Evolutionary conservation across 2,113 vertebrate species (phyloP), one percentile per base, ranked within the genome.

Genomic region (Polypterus bichir): DNA sequence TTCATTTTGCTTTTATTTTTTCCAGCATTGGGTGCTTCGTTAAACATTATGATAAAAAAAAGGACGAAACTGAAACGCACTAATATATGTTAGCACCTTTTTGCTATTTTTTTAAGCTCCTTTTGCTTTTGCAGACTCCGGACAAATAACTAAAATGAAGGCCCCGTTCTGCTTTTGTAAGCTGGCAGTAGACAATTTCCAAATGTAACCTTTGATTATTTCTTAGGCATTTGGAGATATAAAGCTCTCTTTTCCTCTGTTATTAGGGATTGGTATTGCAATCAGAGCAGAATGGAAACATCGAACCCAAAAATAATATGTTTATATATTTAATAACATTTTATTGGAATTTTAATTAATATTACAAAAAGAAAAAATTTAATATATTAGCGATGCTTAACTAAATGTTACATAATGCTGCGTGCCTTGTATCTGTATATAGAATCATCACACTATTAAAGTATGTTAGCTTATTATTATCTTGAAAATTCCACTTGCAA

Each of bases 291-390:
- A 58, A 51, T 56, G 56, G 65, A 66, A 53, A 44, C 46, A 61
- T 46, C 8, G 53, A 70, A 72, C 74, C 62, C 63, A 69, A 75
- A 64, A 73, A 68, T 67, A 52, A 7, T 54, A 67, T 72, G 61
- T 70, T 58, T 69, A 76, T 60, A 74, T 78, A 78, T 81, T 78
- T 81, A 82, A 81, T 69, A 66, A 68, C 63, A 57, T 8, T 63
- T 76, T 70, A 65, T 76, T 85, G 82, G 73, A 80, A 8, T 82
- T 74, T 61, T 72, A 76, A 70, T 81, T 77, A 83, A 81, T 86
- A 78, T 76, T 79, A 76, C 78, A 72, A 7, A 78, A 70, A 63
- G 57, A 73, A 44, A 68, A 27, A 27, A 27, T 27, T 27, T 74
- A 60, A 58, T 73, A 63, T 70, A 59, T 65, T 65, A 65, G 65